These are phyloP conservation scores for Lasioglossum vierecki DNA, from an alignment of 2,888 invertebrate species.

Conservation along the genomic window DNA sequence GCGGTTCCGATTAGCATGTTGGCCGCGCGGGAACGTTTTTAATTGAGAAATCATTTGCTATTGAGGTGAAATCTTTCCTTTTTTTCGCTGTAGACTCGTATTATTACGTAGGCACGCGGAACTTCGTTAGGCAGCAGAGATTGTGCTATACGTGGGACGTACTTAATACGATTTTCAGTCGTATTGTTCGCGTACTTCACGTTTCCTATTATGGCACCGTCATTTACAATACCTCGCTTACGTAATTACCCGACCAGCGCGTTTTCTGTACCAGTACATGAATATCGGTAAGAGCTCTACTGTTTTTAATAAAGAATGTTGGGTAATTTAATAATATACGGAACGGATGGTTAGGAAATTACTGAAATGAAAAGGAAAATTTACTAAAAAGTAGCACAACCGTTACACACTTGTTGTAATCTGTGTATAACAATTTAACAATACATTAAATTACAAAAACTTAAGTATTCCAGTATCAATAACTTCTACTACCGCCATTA, in stretches of 20 bases:
- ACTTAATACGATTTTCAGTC: constrained; percentile 52
- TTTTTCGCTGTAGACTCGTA: constrained; percentile 19
- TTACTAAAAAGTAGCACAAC: too few species aligned
- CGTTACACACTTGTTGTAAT: too few species aligned
- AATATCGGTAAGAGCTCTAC: not conserved
- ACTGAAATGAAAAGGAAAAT: too few species aligned
- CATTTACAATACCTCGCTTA: constrained; percentile 50
- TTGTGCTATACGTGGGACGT: constrained; percentile 58
- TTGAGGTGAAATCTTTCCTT: constrained; percentile 45
- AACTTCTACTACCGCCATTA: not conserved
- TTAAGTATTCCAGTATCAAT: not conserved
- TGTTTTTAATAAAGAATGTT: not conserved
- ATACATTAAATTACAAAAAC: not conserved
- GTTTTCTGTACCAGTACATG: constrained; percentile 31
- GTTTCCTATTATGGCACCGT: constrained; percentile 60
- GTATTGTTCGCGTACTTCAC: constrained; percentile 17
- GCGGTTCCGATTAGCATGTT: constrained; percentile 45
- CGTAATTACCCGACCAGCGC: constrained; percentile 47
- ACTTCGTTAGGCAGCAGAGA: constrained; percentile 47
- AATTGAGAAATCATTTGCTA: constrained; percentile 54
- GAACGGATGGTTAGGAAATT: not conserved
- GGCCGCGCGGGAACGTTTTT: constrained; percentile 47
- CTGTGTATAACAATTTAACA: too few species aligned
- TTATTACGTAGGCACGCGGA: constrained; percentile 64
- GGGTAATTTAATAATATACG: not conserved